Evolutionary conservation across 2,888 invertebrate species (phyloP), one percentile per base, ranked within the genome.

Genomic region (Drosophila pseudotakahashii): DNA sequence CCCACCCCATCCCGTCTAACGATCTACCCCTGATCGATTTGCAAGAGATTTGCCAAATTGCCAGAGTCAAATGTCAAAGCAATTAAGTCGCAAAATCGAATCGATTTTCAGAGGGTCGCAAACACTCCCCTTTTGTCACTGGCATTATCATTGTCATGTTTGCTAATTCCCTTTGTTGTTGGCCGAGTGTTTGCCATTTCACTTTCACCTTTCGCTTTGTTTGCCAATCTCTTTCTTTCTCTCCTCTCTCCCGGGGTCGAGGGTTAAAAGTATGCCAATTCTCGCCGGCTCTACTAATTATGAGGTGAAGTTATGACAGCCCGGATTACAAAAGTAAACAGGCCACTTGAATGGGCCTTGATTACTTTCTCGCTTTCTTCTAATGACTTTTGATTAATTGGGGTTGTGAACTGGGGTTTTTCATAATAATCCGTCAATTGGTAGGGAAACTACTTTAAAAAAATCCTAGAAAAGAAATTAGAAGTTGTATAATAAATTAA

Each of bases 11-110:
- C n/a, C n/a, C n/a, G n/a, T 39, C n/a, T 2, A 39, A 50, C 67
- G 75, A 76, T 79, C 79, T 88, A 82, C 85, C 82, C 75, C 37
- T 59, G 62, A 82, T 82, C 76, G 88, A 85, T 79, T 73, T 60
- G 64, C 60, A 36, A 71, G 42, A 47, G 55, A 45, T 71, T 67
- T 63, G 76, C 66, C 75, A 86, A 83, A 85, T 82, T 74, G 71
- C 57, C 75, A 75, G 89, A 69, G 79, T 88, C 84, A 88, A 87
- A 87, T 85, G 89, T 85, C 84, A 87, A 77, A 83, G 62, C 84
- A 85, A 85, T 85, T 88, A 85, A 83, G 80, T 82, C 74, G 73
- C 88, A 76, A 79, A 81, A 71, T 86, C 76, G 73, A 71, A 62
- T 67, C 41, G 51, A 66, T 48, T 62, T 51, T 44, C 32, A 67